A percentile compares a stretch with the other conserved stretches of the same genome.
Conservation (phyloP, 2,888 invertebrate genomes). For the Melieria omissa region DNA sequence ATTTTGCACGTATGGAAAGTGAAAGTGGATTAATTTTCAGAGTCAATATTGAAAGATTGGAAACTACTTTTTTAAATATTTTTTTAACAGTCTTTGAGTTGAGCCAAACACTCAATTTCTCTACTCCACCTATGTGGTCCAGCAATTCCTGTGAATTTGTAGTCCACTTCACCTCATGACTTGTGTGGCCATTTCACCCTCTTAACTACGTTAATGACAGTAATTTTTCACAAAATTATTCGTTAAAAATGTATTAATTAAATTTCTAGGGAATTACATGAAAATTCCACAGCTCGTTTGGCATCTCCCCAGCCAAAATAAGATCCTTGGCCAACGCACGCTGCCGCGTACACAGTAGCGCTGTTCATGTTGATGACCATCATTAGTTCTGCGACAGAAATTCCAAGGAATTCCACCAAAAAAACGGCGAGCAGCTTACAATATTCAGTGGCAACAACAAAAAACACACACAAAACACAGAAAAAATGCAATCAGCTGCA, state of each 20-base stretch:
- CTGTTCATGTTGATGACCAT: conserved; percentile 32
- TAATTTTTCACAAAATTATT: conserved; percentile 32
- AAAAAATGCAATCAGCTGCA: background rate
- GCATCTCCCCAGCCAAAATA: no score
- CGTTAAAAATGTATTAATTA: conserved; percentile 18
- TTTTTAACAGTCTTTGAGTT: no score
- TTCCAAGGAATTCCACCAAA: conserved; percentile 53
- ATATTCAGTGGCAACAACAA: background rate
- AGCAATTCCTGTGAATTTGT: no score
- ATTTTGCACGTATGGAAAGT: no score
- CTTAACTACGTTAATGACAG: conserved; percentile 17
- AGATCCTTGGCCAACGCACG: background rate
- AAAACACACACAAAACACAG: background rate
- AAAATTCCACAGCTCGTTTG: no score
- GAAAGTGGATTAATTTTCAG: no score
- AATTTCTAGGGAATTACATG: conserved; percentile 20
- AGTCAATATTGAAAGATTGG: no score
- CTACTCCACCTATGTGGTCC: no score
- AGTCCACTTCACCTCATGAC: no score
- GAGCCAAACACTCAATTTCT: no score
- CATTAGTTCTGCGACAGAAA: conserved; percentile 60
- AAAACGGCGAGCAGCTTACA: conserved; percentile 17
- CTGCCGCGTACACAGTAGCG: conserved; percentile 25
- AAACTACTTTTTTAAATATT: no score
- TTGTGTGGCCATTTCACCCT: no score